Conservation (phyloP, 2,797 vertebrate species). For the Craterocephalus amniculus region DNA sequence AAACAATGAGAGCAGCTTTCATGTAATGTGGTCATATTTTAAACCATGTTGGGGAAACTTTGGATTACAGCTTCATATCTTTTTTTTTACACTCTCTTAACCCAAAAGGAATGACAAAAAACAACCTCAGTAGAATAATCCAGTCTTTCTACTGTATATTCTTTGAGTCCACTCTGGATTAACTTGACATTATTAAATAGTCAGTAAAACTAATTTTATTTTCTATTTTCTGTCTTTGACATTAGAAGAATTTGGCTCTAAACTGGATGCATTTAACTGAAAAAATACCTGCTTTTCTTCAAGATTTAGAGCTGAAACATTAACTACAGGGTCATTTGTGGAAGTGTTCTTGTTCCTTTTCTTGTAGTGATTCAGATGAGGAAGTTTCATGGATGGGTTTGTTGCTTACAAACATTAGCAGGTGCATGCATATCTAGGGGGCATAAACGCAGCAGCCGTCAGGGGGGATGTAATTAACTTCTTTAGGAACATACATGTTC, state of each 20-base stretch:
- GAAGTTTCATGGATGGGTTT: too few relatives aligned
- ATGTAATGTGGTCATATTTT: conserved; percentile 37
- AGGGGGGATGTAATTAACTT: too few relatives aligned
- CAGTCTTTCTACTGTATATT: conserved; percentile 39
- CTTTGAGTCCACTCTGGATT: conserved; percentile 50
- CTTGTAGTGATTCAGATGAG: conserved; percentile 6
- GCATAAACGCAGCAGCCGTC: too few relatives aligned
- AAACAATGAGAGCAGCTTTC: conserved; percentile 39
- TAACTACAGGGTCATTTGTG: background rate
- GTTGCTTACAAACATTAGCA: too few relatives aligned
- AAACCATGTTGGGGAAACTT: conserved; percentile 24
- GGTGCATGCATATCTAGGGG: too few relatives aligned
- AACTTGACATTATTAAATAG: conserved; percentile 48
- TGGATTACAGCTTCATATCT: conserved; percentile 25
- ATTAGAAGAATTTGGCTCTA: conserved; percentile 28
- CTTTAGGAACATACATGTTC: too few relatives aligned
- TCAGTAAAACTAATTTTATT: conserved; percentile 1
- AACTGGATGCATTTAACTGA: background rate
- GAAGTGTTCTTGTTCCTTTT: background rate
- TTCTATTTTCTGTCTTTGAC: conserved; percentile 31
- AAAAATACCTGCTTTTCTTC: background rate
- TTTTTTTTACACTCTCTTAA: conserved; percentile 7
- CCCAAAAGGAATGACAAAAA: conserved; percentile 21
- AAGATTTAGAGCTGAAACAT: too few relatives aligned
- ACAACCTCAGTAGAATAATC: conserved; percentile 69